Base-by-base conservation (phyloP, 2,797 vertebrate species). In the Poeciliopsis paucimaculata region DNA sequence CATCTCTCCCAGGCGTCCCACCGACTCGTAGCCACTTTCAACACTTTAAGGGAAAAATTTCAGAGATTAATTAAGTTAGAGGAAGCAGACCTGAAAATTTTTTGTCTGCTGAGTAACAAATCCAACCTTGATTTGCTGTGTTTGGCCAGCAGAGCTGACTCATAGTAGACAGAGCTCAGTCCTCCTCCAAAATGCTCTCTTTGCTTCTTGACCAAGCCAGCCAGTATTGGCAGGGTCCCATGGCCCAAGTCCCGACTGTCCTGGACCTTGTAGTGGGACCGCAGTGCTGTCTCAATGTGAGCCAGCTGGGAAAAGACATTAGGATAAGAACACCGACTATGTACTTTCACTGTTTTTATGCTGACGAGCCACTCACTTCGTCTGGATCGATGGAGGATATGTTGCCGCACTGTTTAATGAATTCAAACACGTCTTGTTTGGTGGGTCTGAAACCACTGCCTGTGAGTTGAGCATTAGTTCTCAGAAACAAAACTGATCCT, bases 371-470 rank as follows among this genome's bases (percentile, higher is more conserved):
- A 91, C 94, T 92, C 82, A 96, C 96, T 73, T 90, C 88, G 68
- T 93, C 89, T 72, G 90, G 90, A 75, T 94, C 91, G 23, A 78
- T 72, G 55, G 89, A 76, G 31, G 78, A n/a, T 13, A 84, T 70
- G 28, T 90, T 78, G 0, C 94, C 94, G 36, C 95, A 96, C 87
- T 96, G 96, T 51, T 93, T 95, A 88, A 96, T 96, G 86, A 96
- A 96, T 84, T 96, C 96, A 80, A 94, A 96, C 70, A 96, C 89
- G 0, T 96, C 95, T 81, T 96, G 96, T 87, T 90, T 92, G 83
- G 87, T 95, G 78, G 95, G 94, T 85, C 91, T 94, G 86, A 95
- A 95, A 71, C 94, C 92, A 53, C 84, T 84, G 13, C 79, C 66
- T 0, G 60, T 60, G 0, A 70, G 49, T 10, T 90, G 89, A 72